phyloP scores from a whole-genome alignment of 1,140 invertebrate species.

The Tetramorium alpestre region DNA sequence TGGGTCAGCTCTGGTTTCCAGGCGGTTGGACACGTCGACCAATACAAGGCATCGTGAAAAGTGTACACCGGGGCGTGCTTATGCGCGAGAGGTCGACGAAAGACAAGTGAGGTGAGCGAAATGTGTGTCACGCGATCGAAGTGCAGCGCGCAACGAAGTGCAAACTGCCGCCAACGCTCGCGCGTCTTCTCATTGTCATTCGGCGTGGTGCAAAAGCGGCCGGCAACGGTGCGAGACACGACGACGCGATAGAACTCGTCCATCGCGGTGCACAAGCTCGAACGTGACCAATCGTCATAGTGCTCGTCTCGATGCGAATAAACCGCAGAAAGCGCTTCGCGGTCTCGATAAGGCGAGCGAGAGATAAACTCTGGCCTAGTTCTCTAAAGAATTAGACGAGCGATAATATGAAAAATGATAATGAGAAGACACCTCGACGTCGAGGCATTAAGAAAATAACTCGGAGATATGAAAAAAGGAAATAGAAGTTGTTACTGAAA shows the following conservation, averaged over 20 bases:
- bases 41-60: constrained; percentile 60
- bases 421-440: not conserved
- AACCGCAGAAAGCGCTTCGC: constrained; percentile 11
- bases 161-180: constrained; percentile 22
- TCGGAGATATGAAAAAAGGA: not conserved
- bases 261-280: constrained; percentile 35
- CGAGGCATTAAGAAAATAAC: not conserved
- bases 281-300: constrained; percentile 64
- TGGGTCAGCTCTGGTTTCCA: constrained; percentile 77
- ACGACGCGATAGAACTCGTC: constrained; percentile 46
- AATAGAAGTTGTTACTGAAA: not conserved
- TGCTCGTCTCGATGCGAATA: constrained; percentile 50
- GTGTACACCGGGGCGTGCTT: not conserved
- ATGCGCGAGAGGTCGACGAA: constrained; percentile 57
- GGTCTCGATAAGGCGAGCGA: not conserved
- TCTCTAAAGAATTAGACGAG: not conserved
- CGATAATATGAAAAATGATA: not conserved
- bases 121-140: constrained; percentile 76
- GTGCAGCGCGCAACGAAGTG: constrained; percentile 55
- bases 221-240: constrained; percentile 45
- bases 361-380: constrained; percentile 27
- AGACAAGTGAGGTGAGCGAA: constrained; percentile 69
- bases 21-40: constrained; percentile 58
- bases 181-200: constrained; percentile 70
- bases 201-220: constrained; percentile 61